Evolutionary conservation across 2,113 vertebrate genomes (phyloP).

Genomic region (Xiphorhynchus elegans): DNA sequence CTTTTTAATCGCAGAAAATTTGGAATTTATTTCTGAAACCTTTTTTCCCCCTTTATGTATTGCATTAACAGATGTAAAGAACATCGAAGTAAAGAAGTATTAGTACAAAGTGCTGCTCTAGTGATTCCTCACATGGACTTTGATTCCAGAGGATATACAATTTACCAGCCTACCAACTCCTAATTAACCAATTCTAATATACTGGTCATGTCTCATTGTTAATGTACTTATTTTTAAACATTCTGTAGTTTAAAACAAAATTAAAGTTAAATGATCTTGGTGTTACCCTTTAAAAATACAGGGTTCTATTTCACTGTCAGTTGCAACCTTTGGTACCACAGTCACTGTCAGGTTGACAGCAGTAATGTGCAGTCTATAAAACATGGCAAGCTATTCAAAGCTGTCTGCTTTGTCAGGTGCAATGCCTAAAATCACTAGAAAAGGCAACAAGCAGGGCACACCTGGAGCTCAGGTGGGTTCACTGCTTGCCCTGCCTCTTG

Average conservation of each 20-base stretch:
- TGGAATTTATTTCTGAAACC: neutral
- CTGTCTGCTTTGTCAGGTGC: neutral
- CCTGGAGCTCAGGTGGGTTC: neutral
- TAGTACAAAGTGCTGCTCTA: neutral
- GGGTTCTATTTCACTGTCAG: neutral
- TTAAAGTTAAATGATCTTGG: neutral
- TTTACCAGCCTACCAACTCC: neutral
- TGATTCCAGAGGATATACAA: neutral
- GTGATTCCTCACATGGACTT: neutral
- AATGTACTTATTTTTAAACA: neutral
- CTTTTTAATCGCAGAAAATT: neutral
- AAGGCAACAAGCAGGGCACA: neutral
- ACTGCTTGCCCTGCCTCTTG: neutral
- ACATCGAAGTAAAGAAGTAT: neutral
- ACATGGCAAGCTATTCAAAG: neutral
- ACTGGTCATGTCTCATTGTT: neutral
- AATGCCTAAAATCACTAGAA: neutral
- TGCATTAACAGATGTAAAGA: neutral
- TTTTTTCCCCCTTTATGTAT: neutral
- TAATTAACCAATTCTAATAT: neutral
- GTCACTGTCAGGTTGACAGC: neutral
- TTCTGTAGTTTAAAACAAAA: neutral
- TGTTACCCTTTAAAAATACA: neutral
- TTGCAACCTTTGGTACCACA: neutral
- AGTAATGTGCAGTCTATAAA: fast-evolving